These are phyloP conservation scores for Picus viridis DNA, from an alignment of 2,797 vertebrate genomes.

Conservation along the genomic window DNA sequence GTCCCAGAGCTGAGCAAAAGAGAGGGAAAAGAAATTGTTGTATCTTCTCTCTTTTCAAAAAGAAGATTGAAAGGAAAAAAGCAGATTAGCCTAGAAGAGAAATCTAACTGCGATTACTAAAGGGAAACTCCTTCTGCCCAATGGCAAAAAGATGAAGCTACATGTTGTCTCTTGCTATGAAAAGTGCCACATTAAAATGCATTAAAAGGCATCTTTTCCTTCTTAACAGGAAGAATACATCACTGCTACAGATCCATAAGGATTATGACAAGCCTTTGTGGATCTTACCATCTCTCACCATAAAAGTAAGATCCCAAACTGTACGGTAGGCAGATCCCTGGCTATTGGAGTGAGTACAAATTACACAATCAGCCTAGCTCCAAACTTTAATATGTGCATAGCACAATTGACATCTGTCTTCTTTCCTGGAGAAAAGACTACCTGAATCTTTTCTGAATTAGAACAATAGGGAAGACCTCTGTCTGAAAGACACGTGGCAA, in stretches of 20 bases:
- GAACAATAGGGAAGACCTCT: not conserved
- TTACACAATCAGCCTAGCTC: not conserved
- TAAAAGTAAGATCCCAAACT: not conserved
- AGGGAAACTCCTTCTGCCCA: not conserved
- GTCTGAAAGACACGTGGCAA: not conserved
- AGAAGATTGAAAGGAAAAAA: not conserved
- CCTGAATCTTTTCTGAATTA: not conserved
- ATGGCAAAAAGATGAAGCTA: not conserved
- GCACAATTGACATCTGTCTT: not conserved
- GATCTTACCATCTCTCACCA: not conserved
- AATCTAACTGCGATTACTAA: not conserved
- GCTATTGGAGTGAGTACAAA: not conserved
- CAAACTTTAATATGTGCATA: not conserved
- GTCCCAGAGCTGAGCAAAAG: not conserved
- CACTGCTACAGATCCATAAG: not conserved
- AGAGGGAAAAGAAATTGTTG: not conserved
- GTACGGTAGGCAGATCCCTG: not conserved
- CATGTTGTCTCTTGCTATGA: not conserved
- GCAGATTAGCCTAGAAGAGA: not conserved
- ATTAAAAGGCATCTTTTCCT: not conserved
- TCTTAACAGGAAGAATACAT: not conserved
- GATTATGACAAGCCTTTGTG: not conserved
- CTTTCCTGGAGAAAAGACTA: not conserved
- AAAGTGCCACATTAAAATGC: not conserved
- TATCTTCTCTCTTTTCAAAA: not conserved